phyloP scores from a whole-genome alignment of 53 echinoderm and acorn worm species.

The Holothuria leucospilota region DNA sequence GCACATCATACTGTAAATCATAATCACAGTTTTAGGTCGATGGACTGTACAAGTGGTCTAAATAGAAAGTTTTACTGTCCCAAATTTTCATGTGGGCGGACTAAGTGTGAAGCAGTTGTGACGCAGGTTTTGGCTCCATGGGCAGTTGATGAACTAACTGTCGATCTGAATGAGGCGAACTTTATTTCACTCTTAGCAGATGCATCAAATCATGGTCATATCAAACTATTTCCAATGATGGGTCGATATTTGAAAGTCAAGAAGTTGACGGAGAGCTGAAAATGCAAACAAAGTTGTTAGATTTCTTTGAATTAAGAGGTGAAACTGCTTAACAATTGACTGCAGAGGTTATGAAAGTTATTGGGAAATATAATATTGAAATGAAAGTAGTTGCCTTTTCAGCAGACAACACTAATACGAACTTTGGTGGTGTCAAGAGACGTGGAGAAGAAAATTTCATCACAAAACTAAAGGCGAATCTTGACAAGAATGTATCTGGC shows the following conservation, averaged over 20 bases:
- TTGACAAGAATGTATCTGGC: not conserved
- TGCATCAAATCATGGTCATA: slow-evolving; percentile 1
- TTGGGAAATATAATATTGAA: slow-evolving; percentile 6
- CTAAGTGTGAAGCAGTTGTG: not conserved
- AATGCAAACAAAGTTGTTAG: slow-evolving; percentile 4
- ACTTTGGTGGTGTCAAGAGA: not conserved
- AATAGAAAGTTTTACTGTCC: slow-evolving; percentile 9
- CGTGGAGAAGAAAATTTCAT: not conserved
- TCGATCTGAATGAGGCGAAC: slow-evolving; percentile 14
- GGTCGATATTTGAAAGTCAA: slow-evolving; percentile 2
- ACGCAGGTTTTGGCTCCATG: not conserved
- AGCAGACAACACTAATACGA: slow-evolving; percentile 3
- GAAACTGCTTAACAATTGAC: slow-evolving; percentile 10
- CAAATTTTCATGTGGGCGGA: not conserved
- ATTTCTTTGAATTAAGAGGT: not conserved
- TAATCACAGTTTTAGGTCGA: slow-evolving; percentile 2
- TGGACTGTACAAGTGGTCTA: slow-evolving; percentile 1
- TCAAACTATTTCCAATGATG: slow-evolving; percentile 1
- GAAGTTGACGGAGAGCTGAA: not conserved
- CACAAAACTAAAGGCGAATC: slow-evolving; percentile 6
- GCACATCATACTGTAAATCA: not conserved
- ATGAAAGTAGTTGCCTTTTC: not conserved
- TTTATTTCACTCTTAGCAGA: not conserved
- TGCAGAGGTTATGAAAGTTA: not conserved
- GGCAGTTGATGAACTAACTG: not conserved